Percentiles rank a stretch among this genome's conserved stretches.
phyloP scores from a whole-genome alignment of 1,140 invertebrate genomes.

The Hyphantria cunea region DNA sequence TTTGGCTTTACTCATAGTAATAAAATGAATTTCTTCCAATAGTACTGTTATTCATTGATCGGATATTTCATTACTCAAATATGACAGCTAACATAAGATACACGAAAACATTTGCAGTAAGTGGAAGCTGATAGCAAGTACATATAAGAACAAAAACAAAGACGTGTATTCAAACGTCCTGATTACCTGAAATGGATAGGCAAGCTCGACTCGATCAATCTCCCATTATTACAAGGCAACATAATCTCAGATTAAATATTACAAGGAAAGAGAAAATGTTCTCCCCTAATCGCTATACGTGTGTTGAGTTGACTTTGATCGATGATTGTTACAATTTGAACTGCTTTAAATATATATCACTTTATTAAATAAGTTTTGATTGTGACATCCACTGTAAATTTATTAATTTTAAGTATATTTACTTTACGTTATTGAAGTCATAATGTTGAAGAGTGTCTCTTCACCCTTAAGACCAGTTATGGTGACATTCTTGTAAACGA shows the following conservation, averaged over 20 bases:
- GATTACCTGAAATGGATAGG: conserved; percentile 1
- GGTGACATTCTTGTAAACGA: too few relatives aligned
- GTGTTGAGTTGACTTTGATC: conserved; percentile 1
- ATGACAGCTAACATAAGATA: too few relatives aligned
- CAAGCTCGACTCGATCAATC: conserved; percentile 15
- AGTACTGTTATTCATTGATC: background rate
- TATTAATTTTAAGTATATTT: too few relatives aligned
- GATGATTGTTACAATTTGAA: conserved; percentile 3
- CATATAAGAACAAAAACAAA: background rate
- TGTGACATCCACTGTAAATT: too few relatives aligned
- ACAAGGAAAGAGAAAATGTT: conserved; percentile 6
- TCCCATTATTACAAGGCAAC: conserved; percentile 11
- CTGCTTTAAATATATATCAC: background rate
- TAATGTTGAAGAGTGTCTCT: too few relatives aligned
- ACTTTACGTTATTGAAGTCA: too few relatives aligned
- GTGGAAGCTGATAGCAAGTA: too few relatives aligned
- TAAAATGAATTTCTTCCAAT: background rate
- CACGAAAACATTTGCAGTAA: too few relatives aligned
- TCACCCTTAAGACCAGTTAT: too few relatives aligned
- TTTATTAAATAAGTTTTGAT: too few relatives aligned
- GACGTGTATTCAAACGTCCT: background rate
- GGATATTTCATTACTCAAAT: too few relatives aligned
- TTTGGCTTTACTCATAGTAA: background rate
- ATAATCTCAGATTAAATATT: conserved; percentile 25
- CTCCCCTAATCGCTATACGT: background rate